A percentile compares a stretch with the other conserved stretches of the same genome.
phyloP scores from a whole-genome alignment of 2,888 invertebrate genomes.

The Pycnomerus fuliginosus region DNA sequence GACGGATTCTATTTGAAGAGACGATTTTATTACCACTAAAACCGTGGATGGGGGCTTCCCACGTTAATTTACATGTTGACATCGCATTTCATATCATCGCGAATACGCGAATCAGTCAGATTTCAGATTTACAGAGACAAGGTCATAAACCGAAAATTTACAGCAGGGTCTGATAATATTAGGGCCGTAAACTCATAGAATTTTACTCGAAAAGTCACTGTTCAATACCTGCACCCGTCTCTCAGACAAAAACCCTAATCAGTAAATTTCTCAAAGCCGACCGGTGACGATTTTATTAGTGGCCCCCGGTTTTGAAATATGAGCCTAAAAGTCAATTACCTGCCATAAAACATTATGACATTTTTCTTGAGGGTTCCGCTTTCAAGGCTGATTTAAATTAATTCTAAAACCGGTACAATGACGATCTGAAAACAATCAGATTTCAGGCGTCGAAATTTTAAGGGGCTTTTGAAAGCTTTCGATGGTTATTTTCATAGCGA shows the following conservation, averaged over 20 bases:
- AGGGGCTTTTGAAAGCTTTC: not conserved
- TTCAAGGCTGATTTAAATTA: too few relatives aligned
- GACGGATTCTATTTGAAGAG: constrained; percentile 30
- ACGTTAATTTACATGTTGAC: not conserved
- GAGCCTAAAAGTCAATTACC: constrained; percentile 11
- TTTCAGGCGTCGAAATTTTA: too few relatives aligned
- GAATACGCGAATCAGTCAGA: too few relatives aligned
- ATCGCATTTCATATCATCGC: not conserved
- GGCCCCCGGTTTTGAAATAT: constrained; percentile 14
- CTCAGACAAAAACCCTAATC: constrained; percentile 11
- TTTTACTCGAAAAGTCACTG: not conserved
- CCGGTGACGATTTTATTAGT: constrained; percentile 24
- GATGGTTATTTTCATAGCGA: constrained; percentile 6
- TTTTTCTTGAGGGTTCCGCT: too few relatives aligned
- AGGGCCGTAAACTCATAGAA: too few relatives aligned
- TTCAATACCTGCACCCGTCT: constrained; percentile 8
- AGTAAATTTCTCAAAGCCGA: too few relatives aligned
- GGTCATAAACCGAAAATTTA: constrained; percentile 6
- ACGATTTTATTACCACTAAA: constrained; percentile 26
- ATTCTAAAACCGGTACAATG: too few relatives aligned
- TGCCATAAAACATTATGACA: constrained; percentile 10
- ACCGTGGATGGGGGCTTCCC: not conserved
- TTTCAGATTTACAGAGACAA: too few relatives aligned
- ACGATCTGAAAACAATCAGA: too few relatives aligned
- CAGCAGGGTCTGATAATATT: constrained; percentile 1